These are phyloP conservation scores for Resseliella maxima DNA, from an alignment of 2,888 invertebrate species.

Conservation along the genomic window DNA sequence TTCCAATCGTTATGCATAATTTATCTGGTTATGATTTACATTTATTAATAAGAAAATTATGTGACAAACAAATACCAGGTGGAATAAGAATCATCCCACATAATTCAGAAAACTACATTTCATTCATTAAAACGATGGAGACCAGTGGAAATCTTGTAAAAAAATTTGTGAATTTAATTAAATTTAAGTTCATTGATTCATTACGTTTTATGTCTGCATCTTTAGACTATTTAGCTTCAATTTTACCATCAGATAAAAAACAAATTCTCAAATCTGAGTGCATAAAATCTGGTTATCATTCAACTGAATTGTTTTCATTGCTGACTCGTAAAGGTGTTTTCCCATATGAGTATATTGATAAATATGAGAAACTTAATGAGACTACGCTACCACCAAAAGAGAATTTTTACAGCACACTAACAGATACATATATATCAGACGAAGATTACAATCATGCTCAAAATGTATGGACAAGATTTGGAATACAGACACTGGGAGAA, in stretches of 20 bases:
- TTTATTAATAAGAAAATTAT: slow-evolving; percentile 62
- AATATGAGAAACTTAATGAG: background rate
- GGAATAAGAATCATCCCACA: background rate
- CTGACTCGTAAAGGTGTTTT: slow-evolving; percentile 62
- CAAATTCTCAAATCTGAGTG: slow-evolving; percentile 13
- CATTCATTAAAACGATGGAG: background rate
- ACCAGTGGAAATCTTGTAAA: background rate
- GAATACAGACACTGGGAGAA: slow-evolving; percentile 61
- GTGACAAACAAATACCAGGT: slow-evolving; percentile 59
- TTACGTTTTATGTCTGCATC: slow-evolving; percentile 27
- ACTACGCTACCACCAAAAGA: background rate
- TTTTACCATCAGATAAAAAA: background rate
- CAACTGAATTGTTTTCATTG: background rate
- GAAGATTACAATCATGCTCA: slow-evolving; percentile 61
- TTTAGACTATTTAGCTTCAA: background rate
- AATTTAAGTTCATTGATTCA: slow-evolving; percentile 51
- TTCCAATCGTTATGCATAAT: slow-evolving; percentile 63
- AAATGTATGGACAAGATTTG: slow-evolving; percentile 61
- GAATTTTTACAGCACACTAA: background rate
- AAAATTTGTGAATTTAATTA: background rate
- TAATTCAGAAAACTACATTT: slow-evolving; percentile 17
- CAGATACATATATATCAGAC: background rate
- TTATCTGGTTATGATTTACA: slow-evolving; percentile 62
- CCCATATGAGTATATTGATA: slow-evolving; percentile 62
- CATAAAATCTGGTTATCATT: background rate